Evolutionary conservation across 2,797 vertebrate species (phyloP).

Genomic region (Cossypha dichroa): DNA sequence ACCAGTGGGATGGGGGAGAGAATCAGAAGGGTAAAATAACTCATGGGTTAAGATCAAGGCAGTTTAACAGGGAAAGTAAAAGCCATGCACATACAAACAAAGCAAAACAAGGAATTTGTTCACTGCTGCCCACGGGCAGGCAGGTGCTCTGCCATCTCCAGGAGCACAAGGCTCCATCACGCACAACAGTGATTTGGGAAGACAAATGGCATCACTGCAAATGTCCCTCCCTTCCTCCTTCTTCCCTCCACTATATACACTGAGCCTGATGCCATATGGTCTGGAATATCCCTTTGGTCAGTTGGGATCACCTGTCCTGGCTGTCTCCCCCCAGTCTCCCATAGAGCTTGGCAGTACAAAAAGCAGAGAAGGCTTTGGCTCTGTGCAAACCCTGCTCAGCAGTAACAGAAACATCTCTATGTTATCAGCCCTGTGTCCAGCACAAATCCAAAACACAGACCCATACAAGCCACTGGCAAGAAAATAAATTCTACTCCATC

Average conservation of each 20-base stretch:
- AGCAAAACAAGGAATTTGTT: background rate
- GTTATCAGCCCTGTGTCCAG: background rate
- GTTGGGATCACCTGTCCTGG: background rate
- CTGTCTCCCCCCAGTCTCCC: background rate
- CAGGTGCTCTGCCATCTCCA: background rate
- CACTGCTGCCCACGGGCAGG: background rate
- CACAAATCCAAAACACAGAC: background rate
- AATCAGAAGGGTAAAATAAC: background rate
- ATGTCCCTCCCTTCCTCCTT: rapidly evolving
- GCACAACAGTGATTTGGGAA: rapidly evolving
- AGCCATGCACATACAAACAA: background rate
- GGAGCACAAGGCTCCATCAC: background rate
- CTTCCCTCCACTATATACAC: background rate
- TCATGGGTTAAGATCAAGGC: background rate
- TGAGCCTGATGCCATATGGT: background rate
- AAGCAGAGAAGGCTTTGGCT: background rate
- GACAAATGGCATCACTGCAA: rapidly evolving
- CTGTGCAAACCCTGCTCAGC: background rate
- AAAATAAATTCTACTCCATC: background rate
- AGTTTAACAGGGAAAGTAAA: background rate
- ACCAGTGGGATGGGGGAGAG: background rate
- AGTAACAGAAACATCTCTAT: background rate
- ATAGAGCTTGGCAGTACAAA: rapidly evolving
- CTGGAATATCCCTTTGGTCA: background rate
- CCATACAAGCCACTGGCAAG: background rate